These are phyloP conservation scores for Cantharis rustica DNA, from an alignment of 2,888 invertebrate species.

Conservation along the genomic window DNA sequence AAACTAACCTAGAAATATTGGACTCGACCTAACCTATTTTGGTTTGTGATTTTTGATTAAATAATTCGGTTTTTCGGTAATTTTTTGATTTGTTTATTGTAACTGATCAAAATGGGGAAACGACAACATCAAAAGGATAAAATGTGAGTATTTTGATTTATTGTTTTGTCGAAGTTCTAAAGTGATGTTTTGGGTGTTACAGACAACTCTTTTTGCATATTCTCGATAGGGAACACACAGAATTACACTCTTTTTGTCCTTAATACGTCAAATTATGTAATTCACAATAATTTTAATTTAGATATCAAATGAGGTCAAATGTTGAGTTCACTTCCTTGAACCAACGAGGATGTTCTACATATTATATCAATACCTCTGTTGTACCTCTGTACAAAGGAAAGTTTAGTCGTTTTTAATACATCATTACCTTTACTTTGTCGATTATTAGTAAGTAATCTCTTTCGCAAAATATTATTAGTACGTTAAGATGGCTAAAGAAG, in stretches of 20 bases:
- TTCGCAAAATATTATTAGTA: no score
- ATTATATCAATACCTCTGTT: not conserved
- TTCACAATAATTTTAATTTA: not conserved
- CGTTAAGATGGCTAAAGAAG: no score
- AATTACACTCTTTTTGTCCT: not conserved
- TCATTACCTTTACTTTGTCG: no score
- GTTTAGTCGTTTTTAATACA: not conserved
- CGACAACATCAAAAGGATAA: constrained; percentile 94
- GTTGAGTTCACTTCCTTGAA: not conserved
- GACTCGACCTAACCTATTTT: not conserved
- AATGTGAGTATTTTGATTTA: constrained; percentile 65
- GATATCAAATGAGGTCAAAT: not conserved
- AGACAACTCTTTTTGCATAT: not conserved
- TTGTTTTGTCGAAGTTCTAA: not conserved
- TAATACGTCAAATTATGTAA: not conserved
- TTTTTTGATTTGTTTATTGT: not conserved
- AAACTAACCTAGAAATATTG: not conserved
- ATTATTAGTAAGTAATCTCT: no score
- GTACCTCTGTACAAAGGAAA: not conserved
- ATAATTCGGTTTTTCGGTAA: not conserved
- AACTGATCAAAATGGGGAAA: constrained; percentile 79
- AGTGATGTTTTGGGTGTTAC: not conserved
- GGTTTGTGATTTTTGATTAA: not conserved
- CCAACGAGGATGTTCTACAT: not conserved
- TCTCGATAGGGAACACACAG: not conserved